phyloP scores from a whole-genome alignment of 2,113 vertebrate species.

The Protobothrops mucrosquamatus region DNA sequence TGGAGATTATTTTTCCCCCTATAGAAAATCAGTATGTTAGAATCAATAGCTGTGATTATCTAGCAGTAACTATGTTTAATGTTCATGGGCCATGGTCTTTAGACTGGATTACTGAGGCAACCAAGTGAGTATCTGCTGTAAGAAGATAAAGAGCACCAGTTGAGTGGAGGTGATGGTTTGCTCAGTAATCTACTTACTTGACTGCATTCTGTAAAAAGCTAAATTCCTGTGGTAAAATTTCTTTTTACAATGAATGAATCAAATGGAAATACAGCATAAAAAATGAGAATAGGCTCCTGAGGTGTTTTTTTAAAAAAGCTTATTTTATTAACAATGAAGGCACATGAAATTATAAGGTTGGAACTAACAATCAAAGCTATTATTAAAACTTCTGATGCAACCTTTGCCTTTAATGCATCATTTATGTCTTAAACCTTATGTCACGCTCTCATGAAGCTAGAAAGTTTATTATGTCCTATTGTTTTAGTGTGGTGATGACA shows the following conservation, averaged over 20 bases:
- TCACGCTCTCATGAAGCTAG: background rate
- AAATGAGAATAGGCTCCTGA: constrained; percentile 61
- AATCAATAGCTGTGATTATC: constrained; percentile 49
- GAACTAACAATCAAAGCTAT: background rate
- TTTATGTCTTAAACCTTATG: background rate
- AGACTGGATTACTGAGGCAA: constrained; percentile 37
- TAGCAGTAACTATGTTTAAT: constrained; percentile 18
- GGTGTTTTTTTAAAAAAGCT: constrained; percentile 49
- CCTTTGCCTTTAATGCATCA: background rate
- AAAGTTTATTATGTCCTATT: background rate
- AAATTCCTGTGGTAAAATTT: constrained; percentile 48
- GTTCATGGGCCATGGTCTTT: constrained; percentile 30
- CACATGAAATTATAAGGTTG: constrained; percentile 53
- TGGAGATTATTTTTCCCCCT: constrained; percentile 16
- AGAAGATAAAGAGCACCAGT: constrained; percentile 55
- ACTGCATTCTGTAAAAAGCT: constrained; percentile 52
- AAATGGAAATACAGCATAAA: constrained; percentile 69
- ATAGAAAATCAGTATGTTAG: constrained; percentile 27
- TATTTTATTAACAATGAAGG: constrained; percentile 63
- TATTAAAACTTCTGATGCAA: background rate
- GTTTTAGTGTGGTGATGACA: background rate
- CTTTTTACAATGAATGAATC: constrained; percentile 63
- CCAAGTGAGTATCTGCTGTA: constrained; percentile 44
- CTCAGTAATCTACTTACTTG: constrained; percentile 53
- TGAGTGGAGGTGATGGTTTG: constrained; percentile 37